A percentile compares a stretch with the other conserved stretches of the same genome.
phyloP scores from a whole-genome alignment of 2,797 vertebrate genomes.

The Peromyscus eremicus region DNA sequence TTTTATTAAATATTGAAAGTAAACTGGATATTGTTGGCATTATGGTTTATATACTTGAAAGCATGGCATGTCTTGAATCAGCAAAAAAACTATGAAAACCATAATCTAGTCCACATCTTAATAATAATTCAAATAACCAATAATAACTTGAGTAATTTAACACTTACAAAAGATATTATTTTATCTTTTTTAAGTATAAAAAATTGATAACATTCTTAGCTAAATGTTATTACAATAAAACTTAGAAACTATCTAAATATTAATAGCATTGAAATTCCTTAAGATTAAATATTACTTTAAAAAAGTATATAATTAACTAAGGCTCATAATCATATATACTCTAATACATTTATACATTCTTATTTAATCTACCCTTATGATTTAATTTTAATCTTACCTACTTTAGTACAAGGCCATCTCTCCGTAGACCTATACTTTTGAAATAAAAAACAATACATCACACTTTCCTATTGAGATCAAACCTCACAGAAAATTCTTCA shows the following conservation, averaged over 20 bases:
- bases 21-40: not conserved
- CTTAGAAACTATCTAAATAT: not conserved
- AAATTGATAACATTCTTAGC: not conserved
- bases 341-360: not conserved
- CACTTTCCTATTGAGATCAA: not conserved
- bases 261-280: not conserved
- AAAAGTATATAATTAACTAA: not conserved
- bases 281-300: constrained; percentile 6
- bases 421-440: not conserved
- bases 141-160: not conserved
- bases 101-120: not conserved
- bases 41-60: constrained; percentile 1
- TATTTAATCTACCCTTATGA: not conserved
- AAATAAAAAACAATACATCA: not conserved
- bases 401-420: not conserved
- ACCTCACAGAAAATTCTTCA: not conserved
- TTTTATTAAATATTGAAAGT: not conserved
- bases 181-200: not conserved
- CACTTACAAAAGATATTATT: not conserved
- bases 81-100: not conserved
- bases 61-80: not conserved
- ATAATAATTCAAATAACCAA: not conserved
- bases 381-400: constrained; percentile 5
- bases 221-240: not conserved
- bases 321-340: not conserved